These are phyloP conservation scores for Montipora cactus DNA, from an alignment of 64 coral and sea anemone genomes.

Conservation along the genomic window DNA sequence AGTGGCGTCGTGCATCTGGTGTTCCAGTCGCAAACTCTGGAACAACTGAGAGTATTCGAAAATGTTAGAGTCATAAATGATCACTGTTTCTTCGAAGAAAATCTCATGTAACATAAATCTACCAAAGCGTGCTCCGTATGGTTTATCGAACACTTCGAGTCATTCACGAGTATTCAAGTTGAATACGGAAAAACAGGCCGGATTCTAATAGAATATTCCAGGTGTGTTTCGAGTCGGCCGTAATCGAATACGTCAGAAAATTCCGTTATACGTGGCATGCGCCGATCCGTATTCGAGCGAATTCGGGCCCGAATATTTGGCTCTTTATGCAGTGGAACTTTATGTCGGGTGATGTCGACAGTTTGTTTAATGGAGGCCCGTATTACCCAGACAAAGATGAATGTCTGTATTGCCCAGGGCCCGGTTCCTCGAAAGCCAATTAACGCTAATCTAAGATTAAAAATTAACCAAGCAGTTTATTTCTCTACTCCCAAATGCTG, in stretches of 20 bases:
- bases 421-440: no score
- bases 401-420: no score
- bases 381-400: no score
- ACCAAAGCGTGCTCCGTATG: neutral
- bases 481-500: no score
- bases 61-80: conserved; percentile 11
- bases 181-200: conserved; percentile 20
- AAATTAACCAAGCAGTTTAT: no score
- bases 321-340: neutral
- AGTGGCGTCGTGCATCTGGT: neutral
- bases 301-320: neutral
- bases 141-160: neutral
- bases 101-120: neutral
- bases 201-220: neutral
- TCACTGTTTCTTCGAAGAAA: neutral
- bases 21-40: conserved; percentile 25
- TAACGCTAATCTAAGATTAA: no score
- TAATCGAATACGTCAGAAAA: neutral
- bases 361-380: no score
- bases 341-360: no score
- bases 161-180: neutral
- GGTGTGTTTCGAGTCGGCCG: neutral
- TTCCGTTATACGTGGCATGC: neutral
- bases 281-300: neutral
- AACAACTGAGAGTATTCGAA: conserved; percentile 14